Percentiles rank a stretch among this genome's conserved stretches.
These are phyloP conservation scores for Corythornis madagascariensis DNA, from an alignment of 2,113 vertebrate species.

Conservation along the genomic window DNA sequence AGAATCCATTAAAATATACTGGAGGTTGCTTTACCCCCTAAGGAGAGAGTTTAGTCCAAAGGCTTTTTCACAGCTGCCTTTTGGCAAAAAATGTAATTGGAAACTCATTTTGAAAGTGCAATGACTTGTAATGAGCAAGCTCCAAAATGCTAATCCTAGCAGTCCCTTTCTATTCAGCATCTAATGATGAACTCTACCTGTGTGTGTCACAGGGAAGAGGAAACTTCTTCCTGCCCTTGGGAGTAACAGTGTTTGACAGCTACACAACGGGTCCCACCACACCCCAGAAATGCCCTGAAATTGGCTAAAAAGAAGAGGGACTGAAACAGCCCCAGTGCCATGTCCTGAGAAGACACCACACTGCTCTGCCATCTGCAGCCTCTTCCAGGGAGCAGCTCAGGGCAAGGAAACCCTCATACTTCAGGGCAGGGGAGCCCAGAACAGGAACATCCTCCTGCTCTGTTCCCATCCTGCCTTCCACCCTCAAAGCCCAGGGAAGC, in stretches of 20 bases:
- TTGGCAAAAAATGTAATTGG: slow-evolving; percentile 9
- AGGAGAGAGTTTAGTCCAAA: slow-evolving; percentile 38
- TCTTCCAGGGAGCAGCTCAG: neutral
- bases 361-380: neutral
- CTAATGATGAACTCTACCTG: neutral
- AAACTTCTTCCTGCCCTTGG: neutral
- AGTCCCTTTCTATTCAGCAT: neutral
- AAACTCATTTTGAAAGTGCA: neutral
- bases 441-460: neutral
- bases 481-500: neutral
- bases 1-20: slow-evolving; percentile 38
- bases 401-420: too few relatives aligned
- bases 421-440: neutral
- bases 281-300: neutral
- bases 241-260: neutral
- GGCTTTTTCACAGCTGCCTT: slow-evolving; percentile 35
- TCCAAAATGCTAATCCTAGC: neutral
- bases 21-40: slow-evolving; percentile 5
- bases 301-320: neutral
- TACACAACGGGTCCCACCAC: fast-evolving
- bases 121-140: neutral
- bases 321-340: neutral
- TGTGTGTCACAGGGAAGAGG: neutral
- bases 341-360: neutral
- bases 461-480: neutral